Conservation (phyloP, 2,888 invertebrate species). For the Sesia apiformis region DNA sequence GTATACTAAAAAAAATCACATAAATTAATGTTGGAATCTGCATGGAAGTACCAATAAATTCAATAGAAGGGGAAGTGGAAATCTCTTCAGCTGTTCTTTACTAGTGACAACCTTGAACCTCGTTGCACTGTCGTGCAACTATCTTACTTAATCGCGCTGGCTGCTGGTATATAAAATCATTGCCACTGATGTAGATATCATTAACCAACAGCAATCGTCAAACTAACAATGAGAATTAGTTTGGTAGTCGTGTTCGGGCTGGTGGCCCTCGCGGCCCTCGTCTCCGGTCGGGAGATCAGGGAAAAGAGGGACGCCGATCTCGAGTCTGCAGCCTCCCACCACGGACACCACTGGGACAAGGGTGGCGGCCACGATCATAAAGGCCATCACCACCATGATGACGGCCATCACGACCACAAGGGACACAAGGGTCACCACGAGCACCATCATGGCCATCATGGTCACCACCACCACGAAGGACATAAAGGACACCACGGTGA, state of each 20-base stretch:
- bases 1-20: no score
- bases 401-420: conserved; percentile 79
- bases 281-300: conserved; percentile 66
- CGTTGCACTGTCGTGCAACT: not conserved
- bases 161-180: conserved; percentile 56
- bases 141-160: not conserved
- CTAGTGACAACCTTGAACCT: not conserved
- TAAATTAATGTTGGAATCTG: not conserved
- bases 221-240: conserved; percentile 45
- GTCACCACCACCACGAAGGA: conserved; percentile 80
- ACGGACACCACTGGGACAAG: conserved; percentile 42
- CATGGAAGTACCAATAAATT: not conserved
- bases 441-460: conserved; percentile 78
- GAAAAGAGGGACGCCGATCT: conserved; percentile 66
- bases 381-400: conserved; percentile 75
- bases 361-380: conserved; percentile 79
- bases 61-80: not conserved
- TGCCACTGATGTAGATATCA: conserved; percentile 41
- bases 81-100: not conserved
- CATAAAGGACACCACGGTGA: conserved; percentile 76
- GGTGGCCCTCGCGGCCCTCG: conserved; percentile 61
- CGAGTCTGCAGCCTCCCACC: conserved; percentile 62
- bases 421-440: conserved; percentile 80
- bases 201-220: conserved; percentile 36
- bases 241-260: conserved; percentile 48